Base-by-base conservation (phyloP, 1,140 invertebrate genomes). In the Zophobas atratus region DNA sequence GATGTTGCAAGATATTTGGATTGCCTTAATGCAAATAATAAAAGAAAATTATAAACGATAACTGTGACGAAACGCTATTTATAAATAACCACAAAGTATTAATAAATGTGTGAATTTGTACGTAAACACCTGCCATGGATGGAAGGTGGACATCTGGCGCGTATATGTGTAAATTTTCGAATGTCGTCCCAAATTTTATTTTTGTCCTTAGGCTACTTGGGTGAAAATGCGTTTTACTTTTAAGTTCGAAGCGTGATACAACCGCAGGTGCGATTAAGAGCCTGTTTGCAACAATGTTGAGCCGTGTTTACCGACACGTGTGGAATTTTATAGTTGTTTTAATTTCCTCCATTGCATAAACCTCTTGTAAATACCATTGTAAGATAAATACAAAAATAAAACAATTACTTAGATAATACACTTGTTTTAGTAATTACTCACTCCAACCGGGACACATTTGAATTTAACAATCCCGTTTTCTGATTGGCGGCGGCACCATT, bases 281-380 rank as follows among this genome's bases (percentile, higher is more conserved):
- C 20, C 20, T 20, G 20, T 20, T 20, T 20, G 20, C 20, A 20
- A 20, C 20, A 20, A 20, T 20, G 20, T 20, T 20, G 20, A 20
- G 20, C 20, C 20, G 20, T 20, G 20, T 20, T 20, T 20, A 20
- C 20, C 20, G 20, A 20, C 20, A 20, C 20, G 20, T 20, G 20
- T 20, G 43, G 3, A 3, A 46, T 8, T 46, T 3, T 4, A 46
- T 46, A 46, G 43, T 3, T 46, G 43, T 3, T 46, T 46, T 4
- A 4, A 46, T 46, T 3, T 46, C 3, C 43, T 46, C 3, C n/a
- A 20, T 51, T 51, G 20, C 20, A 20, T 51, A 51, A 51, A 60
- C n/a, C 33, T 33, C 35, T 56, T 60, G 38, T 60, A 60, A 60
- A 60, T 60, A 60, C n/a, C 33, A 49, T 60, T 60, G 34, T 60